Conservation (phyloP, 2,113 vertebrate genomes). For the Pygoscelis adeliae region DNA sequence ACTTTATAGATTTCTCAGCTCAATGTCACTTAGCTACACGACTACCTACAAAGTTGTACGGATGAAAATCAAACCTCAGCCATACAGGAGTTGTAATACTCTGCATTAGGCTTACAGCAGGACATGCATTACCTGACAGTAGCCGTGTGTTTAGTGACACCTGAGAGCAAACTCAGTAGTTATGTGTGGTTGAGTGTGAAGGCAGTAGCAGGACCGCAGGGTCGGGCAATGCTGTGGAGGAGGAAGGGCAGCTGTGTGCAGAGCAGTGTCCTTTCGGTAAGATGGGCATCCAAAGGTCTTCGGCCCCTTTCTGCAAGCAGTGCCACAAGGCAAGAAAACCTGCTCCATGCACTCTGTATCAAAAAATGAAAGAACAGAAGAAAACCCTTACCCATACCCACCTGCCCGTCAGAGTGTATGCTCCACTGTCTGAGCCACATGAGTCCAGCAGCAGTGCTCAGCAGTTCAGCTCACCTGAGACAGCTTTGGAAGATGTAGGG, state of each 20-base stretch:
- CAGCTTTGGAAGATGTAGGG: background rate
- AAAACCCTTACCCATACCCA: background rate
- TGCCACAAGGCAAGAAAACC: background rate
- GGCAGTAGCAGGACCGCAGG: fast-evolving
- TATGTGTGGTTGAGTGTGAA: fast-evolving
- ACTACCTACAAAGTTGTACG: background rate
- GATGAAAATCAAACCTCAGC: background rate
- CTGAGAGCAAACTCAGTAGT: background rate
- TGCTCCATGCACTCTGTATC: background rate
- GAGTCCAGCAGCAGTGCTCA: background rate
- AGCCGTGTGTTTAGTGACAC: background rate
- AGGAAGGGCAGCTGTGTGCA: background rate
- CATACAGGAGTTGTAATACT: background rate
- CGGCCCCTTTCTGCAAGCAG: background rate
- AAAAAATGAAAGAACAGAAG: background rate
- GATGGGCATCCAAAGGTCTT: background rate
- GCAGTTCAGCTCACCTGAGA: background rate
- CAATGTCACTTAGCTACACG: background rate
- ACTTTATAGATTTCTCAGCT: background rate
- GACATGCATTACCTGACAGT: background rate
- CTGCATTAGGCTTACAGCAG: background rate
- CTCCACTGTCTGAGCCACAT: fast-evolving
- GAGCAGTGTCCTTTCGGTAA: background rate
- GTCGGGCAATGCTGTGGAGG: fast-evolving
- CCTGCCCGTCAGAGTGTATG: no score